Evolutionary conservation across 2,113 vertebrate species (phyloP), one percentile per base, ranked within the genome.

Genomic region (Colistium nudipinnis): DNA sequence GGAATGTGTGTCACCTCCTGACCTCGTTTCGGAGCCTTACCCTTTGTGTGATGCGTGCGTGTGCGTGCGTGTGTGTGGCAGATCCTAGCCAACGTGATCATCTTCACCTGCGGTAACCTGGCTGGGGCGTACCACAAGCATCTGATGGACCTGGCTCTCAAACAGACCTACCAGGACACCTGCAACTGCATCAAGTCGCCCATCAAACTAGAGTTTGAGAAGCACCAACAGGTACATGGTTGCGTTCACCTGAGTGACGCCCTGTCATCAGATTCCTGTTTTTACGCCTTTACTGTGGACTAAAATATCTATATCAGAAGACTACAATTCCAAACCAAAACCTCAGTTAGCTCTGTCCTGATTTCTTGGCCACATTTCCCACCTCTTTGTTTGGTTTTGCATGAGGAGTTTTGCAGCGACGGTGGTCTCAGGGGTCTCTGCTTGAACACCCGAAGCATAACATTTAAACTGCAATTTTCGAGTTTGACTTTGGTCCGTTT

Each of bases 181-280:
- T 99, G 97, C 88, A 99, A 98, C 82, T 99, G 97, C 90, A 98
- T 99, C 90, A 98, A 98, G 82, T 99, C 98, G 1, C 95, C 97
- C 6, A 98, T 99, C 89, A 99, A 99, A 77, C 68, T 99, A 17
- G 98, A 99, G 70, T 99, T 98, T 87, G 97, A 99, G 86, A 99
- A 99, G 74, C 96, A 96, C 35, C 98, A 99, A 66, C 98, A 99
- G 96, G 98, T 99, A 59, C 28, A 24, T 17, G 9, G 28, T 16
- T 31, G 36, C 13, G 27, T 1, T 36, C 30, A 59, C 27, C n/a
- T 44, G 14, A 30, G 55, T 10, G 6, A 13, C 1, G 6, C 22
- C 4, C 19, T 33, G n/a, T 31, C 27, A 11, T 22, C 25, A 53
- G 25, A 28, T 20, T 59, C 13, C 8, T 33, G 25, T n/a, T 61